phyloP scores from a whole-genome alignment of 2,888 invertebrate genomes.

The Brachyopa scutellaris region DNA sequence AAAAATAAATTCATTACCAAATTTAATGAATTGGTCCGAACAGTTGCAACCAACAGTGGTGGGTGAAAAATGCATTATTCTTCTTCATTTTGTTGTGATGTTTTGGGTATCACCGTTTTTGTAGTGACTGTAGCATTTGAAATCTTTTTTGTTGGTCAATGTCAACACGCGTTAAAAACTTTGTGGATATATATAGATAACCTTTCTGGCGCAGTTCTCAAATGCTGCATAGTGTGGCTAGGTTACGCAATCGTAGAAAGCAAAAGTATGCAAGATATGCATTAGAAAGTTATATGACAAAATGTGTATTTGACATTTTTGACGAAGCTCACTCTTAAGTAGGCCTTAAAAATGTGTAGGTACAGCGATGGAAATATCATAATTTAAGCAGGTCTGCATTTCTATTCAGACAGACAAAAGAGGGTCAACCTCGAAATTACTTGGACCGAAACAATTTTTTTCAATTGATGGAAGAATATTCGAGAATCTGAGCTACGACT shows the following conservation, averaged over 20 bases:
- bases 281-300: too few relatives aligned
- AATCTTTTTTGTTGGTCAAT: conserved; percentile 35
- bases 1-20: conserved; percentile 70
- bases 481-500: too few relatives aligned
- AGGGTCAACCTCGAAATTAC: too few relatives aligned
- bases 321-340: neutral
- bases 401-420: too few relatives aligned
- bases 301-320: too few relatives aligned
- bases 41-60: conserved; percentile 10
- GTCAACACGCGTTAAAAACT: conserved; percentile 25
- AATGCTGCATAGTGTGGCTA: conserved; percentile 11
- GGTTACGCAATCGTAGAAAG: conserved; percentile 47
- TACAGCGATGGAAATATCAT: too few relatives aligned
- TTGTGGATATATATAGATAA: conserved; percentile 54
- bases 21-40: conserved; percentile 25
- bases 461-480: too few relatives aligned
- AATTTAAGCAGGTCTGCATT: too few relatives aligned
- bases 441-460: too few relatives aligned
- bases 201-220: conserved; percentile 22
- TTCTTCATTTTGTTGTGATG: neutral
- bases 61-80: neutral
- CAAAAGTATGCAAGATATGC: conserved; percentile 39
- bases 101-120: neutral
- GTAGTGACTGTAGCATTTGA: neutral
- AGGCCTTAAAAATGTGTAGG: too few relatives aligned